Base-by-base conservation (phyloP, 1,140 invertebrate genomes). In the Rhagoletis zephyria region DNA sequence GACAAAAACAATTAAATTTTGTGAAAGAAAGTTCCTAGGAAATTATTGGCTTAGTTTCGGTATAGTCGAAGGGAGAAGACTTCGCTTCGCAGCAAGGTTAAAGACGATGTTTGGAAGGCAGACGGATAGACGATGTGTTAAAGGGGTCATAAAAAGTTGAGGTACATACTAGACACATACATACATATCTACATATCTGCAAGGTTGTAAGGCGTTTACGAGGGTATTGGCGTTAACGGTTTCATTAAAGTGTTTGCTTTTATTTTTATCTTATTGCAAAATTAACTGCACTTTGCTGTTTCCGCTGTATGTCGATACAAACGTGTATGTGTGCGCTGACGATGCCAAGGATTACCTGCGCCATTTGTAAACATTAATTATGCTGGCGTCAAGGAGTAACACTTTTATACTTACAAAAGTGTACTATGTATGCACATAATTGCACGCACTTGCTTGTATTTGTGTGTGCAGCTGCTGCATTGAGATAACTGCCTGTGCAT, bases 1-100 rank as follows among this genome's bases (percentile, higher is more conserved):
- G 70, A 77, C 70, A 51, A 77, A 77, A 77, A 45, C 45, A 48
- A 77, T 77, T 51, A 77, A 77, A 45, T 77, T 48, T 14, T 45
- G 4, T 77, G 16, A 48, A 45, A 51, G 48, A 45, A 77, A 77
- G 42, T 77, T 77, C 16, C 4, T 2, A 77, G n/a, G 42, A n/a
- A 77, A 77, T 51, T 77, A 77, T 48, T 51, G 70, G 70, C 45
- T 40, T 30, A 51, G 7, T 77, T 42, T 48, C 48, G 45, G 42
- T 40, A 51, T 10, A 6, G 14, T 45, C 3, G 70, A 2, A 45
- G 45, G 4, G 45, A 4, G 45, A 63, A 16, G 30, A 7, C 1
- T 30, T 30, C 30, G 30, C 30, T 30, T 30, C 30, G 30, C 30
- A 30, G 30, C 30, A 30, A 30, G 30, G 30, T 30, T 30, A 30